These are phyloP conservation scores for Siniperca scherzeri DNA, from an alignment of 2,797 vertebrate species.

Conservation along the genomic window DNA sequence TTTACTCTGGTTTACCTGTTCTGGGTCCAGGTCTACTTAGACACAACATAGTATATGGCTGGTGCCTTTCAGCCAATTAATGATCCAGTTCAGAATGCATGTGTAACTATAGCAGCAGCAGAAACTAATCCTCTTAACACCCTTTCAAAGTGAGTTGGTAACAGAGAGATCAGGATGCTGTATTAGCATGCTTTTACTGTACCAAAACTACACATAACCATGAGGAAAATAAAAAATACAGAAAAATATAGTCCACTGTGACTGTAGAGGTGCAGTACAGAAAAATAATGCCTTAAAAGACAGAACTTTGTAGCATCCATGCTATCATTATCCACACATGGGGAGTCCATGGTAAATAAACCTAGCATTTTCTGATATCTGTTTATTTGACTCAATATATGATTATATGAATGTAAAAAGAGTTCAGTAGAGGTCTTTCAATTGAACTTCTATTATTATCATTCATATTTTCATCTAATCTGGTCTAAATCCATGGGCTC, in stretches of 20 bases:
- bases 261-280: background rate
- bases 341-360: background rate
- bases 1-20: background rate
- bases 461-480: conserved; percentile 65
- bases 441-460: conserved; percentile 57
- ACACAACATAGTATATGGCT: background rate
- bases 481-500: conserved; percentile 58
- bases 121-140: conserved; percentile 18
- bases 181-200: background rate
- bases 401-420: conserved; percentile 11
- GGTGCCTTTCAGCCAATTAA: conserved; percentile 13
- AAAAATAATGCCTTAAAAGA: background rate
- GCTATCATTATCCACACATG: background rate
- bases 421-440: conserved; percentile 23
- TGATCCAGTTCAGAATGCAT: conserved; percentile 8
- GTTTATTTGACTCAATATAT: background rate
- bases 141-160: conserved; percentile 1
- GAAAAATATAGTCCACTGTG: background rate
- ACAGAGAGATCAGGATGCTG: background rate
- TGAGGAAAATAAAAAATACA: background rate
- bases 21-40: background rate
- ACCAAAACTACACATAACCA: background rate
- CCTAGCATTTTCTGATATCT: background rate
- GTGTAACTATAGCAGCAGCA: conserved; percentile 25
- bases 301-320: background rate